Percentiles rank a stretch among this genome's conserved stretches.
These are phyloP conservation scores for Heliconius cydno DNA, from an alignment of 2,888 invertebrate genomes.

Conservation along the genomic window DNA sequence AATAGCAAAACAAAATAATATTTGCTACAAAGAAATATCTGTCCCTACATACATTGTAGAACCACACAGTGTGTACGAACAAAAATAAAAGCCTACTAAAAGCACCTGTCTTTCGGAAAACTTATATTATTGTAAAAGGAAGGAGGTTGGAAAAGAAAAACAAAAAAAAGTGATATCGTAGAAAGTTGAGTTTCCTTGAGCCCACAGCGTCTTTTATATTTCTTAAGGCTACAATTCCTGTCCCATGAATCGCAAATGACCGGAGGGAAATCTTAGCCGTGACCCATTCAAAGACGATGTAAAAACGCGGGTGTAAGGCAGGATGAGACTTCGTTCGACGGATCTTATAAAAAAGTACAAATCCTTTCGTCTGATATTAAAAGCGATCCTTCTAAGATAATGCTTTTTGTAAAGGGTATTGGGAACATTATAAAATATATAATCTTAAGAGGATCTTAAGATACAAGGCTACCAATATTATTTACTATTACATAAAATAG, in stretches of 20 bases:
- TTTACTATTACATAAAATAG: too few species aligned
- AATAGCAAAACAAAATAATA: not conserved
- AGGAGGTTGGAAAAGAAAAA: slow-evolving; percentile 59
- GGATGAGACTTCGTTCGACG: slow-evolving; percentile 51
- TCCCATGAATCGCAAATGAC: slow-evolving; percentile 83
- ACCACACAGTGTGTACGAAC: slow-evolving; percentile 20
- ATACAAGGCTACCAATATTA: too few species aligned
- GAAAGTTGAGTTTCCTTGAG: slow-evolving; percentile 73
- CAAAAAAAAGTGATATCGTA: slow-evolving; percentile 61
- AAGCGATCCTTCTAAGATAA: not conserved
- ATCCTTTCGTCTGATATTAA: slow-evolving; percentile 25
- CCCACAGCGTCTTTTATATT: slow-evolving; percentile 80
- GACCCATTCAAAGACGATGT: slow-evolving; percentile 77
- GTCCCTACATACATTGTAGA: not conserved
- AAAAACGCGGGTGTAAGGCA: slow-evolving; percentile 59
- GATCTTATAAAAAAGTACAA: slow-evolving; percentile 32
- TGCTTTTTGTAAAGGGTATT: slow-evolving; percentile 3
- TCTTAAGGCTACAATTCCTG: slow-evolving; percentile 80
- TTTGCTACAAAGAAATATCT: not conserved
- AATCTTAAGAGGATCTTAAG: too few species aligned
- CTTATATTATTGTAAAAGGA: slow-evolving; percentile 69
- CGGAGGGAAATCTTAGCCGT: slow-evolving; percentile 83
- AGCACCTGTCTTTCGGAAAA: slow-evolving; percentile 58
- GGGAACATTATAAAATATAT: not conserved
- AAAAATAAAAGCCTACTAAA: slow-evolving; percentile 53